Conservation (phyloP, 2,888 invertebrate genomes). For the Spicauda simplicius region DNA sequence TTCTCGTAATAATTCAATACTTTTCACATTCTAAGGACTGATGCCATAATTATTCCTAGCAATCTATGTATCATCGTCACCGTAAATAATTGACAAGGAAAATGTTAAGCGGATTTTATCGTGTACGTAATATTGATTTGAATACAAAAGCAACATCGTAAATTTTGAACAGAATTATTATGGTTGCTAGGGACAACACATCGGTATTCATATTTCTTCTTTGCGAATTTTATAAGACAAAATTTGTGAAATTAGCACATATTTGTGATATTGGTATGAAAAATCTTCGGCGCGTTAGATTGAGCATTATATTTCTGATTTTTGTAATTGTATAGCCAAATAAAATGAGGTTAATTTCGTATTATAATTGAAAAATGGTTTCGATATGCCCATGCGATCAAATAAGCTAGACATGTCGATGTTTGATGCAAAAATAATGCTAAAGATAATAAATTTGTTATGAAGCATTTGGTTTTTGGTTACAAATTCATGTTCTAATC, state of each 20-base stretch:
- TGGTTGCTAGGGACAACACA: background rate
- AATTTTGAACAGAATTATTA: background rate
- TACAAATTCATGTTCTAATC: constrained; percentile 28
- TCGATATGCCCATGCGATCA: constrained; percentile 16
- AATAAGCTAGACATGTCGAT: background rate
- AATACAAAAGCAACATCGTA: background rate
- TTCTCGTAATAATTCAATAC: background rate
- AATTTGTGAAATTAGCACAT: background rate
- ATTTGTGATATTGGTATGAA: background rate
- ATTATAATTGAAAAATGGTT: background rate
- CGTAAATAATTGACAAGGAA: background rate
- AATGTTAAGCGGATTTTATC: constrained; percentile 4
- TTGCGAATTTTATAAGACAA: background rate
- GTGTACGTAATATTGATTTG: background rate
- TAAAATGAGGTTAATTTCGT: background rate
- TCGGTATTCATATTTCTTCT: background rate
- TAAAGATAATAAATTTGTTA: constrained; percentile 10
- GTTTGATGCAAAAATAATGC: background rate
- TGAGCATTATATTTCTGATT: constrained; percentile 3
- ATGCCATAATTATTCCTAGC: background rate
- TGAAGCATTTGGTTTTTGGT: constrained; percentile 18
- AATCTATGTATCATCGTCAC: background rate
- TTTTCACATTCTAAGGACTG: background rate
- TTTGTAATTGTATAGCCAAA: background rate
- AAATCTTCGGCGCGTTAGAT: constrained; percentile 15